Base-by-base conservation (phyloP, 2,888 invertebrate genomes). In the Temnothorax ravouxi region DNA sequence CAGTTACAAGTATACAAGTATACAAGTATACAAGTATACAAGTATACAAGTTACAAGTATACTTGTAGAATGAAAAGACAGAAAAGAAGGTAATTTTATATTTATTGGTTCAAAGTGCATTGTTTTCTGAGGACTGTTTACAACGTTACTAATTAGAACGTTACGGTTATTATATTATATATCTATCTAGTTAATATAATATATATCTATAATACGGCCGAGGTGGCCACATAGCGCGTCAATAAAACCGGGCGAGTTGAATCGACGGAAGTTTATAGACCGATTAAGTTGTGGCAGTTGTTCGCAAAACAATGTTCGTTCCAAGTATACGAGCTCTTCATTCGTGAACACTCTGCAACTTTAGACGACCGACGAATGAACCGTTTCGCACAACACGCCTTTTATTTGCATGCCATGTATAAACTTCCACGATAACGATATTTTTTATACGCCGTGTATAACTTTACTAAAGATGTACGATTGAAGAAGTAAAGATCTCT, bases 121-220 rank as follows among this genome's bases (percentile, higher is more conserved):
- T 38, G 38, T 38, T 69, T 66, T n/a, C n/a, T 5, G 11, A 18
- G 4, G 38, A 9, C 64, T 77, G 25, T 83, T 72, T 77, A 72
- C 79, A 72, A 41, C n/a, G n/a, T n/a, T n/a, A n/a, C 21, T 72
- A 84, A 79, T 84, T 72, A 66, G 64, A 25, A 71, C 21, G 77
- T 66, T 56, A 72, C 29, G 38, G 66, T 54, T 71, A 64, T 59
- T 66, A 41, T 59, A 41, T 41, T 59, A 41, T 41, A n/a, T 64
- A 47, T 61, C 11, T 38, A n/a, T 38, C 11, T 34, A 34, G 34
- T 34, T 34, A 34, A 34, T 34, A 34, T 41, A 41, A 41, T 9
- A 41, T 41, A 9, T 41, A 9, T 41, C 59, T 18, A 41, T 47
- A 5, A 34, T 13, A 21, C n/a, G 41, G 11, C 11, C 13, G 15